These are phyloP conservation scores for Acipenser transmontanus DNA, from an alignment of 2,797 vertebrate genomes.

Conservation along the genomic window DNA sequence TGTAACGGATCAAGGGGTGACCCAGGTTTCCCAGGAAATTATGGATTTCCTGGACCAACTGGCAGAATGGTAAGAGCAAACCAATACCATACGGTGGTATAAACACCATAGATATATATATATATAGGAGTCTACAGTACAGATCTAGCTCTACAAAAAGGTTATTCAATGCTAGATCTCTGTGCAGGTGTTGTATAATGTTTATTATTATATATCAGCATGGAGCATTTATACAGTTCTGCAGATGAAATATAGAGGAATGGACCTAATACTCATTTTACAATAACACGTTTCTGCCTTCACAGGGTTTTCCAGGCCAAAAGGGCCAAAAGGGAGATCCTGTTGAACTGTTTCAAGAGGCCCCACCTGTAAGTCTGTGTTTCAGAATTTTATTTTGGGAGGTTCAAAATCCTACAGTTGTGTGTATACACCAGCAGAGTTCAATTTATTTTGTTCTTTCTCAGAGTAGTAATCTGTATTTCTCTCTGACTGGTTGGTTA, in stretches of 20 bases:
- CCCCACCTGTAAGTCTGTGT: constrained; percentile 45
- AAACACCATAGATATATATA: not conserved
- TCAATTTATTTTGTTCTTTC: too few species aligned
- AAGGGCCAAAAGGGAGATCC: constrained; percentile 63
- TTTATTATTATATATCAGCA: not conserved
- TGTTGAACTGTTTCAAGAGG: constrained; percentile 38
- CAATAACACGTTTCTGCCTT: not conserved
- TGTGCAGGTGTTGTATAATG: constrained; percentile 20
- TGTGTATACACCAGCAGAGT: too few species aligned
- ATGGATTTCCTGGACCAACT: constrained; percentile 47
- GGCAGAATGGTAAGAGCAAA: constrained; percentile 55
- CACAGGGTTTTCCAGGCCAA: constrained; percentile 53
- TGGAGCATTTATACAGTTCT: too few species aligned
- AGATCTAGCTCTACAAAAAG: not conserved
- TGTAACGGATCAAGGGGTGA: constrained; percentile 69
- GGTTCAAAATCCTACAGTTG: too few species aligned
- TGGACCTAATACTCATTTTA: too few species aligned
- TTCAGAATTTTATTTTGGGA: not conserved
- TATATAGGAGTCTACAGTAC: constrained; percentile 7
- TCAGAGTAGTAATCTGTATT: too few species aligned
- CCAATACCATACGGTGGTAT: too few species aligned
- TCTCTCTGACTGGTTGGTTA: too few species aligned
- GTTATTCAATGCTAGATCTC: constrained; percentile 8
- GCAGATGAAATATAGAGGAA: too few species aligned
- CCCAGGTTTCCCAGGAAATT: constrained; percentile 56